Base-by-base conservation (phyloP, 2,888 invertebrate genomes). In the Drepanosiphum platanoidis region DNA sequence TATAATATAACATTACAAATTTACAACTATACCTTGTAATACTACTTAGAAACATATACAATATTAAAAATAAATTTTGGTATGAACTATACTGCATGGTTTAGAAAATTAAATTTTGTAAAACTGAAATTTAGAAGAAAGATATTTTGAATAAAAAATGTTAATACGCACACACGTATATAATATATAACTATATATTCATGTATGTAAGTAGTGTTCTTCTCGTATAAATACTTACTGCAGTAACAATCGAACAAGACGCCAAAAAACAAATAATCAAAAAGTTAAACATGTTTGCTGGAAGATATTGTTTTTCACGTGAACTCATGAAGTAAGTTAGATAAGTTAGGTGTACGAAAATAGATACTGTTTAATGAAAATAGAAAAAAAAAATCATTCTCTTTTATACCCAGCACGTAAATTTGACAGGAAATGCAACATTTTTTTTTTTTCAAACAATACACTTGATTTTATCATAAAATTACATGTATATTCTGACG, bases 401-500 rank as follows among this genome's bases (percentile, higher is more conserved):
- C 30, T 75, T 75, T 75, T 75, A 75, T 75, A 75, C 52, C 34
- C 2, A 61, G 34, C 34, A 52, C 8, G 7, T 9, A 61, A 7
- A 75, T 75, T 52, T 52, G 34, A 58, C 75, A 52, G 75, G 75
- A 75, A 75, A 52, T 34, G 18, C n/a, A n/a, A 58, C 13, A 75
- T 15, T 34, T 13, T 32, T 32, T 74, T 22, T 4, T 32, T 32
- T 74, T 22, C 11, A 58, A 52, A 58, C 58, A 58, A 75, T 13
- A 34, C 32, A 15, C 15, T 58, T 34, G 75, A 75, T 75, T 7
- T 13, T 58, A 75, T 75, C 75, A 32, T 66, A 18, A 32, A 18
- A 30, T 66, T 32, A 11, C 11, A 30, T 64, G 30, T 30, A 13
- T 13, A 30, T 64, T 64, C 13, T 30, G 30, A 66, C 0, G 34